phyloP scores from a whole-genome alignment of 1,140 invertebrate genomes.

The Neodiprion lecontei region DNA sequence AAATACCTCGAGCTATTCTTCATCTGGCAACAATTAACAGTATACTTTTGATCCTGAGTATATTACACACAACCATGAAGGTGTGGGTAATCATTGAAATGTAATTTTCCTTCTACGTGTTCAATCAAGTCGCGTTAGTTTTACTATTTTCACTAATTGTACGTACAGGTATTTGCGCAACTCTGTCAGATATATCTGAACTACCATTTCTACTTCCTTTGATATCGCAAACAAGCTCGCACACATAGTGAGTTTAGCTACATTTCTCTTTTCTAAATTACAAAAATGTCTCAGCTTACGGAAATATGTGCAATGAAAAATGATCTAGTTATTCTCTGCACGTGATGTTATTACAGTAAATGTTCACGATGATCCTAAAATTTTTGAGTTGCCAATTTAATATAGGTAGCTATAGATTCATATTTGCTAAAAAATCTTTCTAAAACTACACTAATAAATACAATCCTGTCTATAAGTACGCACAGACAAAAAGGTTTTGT shows the following conservation, averaged over 20 bases:
- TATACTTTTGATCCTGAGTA: background rate
- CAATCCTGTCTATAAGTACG: conserved; percentile 59
- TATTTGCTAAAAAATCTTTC: conserved; percentile 31
- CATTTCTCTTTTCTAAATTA: background rate
- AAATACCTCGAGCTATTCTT: background rate
- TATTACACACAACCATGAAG: background rate
- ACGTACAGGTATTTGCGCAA: background rate
- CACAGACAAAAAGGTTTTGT: conserved; percentile 31
- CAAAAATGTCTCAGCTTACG: background rate
- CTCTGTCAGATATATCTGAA: background rate
- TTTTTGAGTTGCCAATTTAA: conserved; percentile 54
- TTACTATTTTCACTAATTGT: background rate
- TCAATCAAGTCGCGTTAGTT: background rate
- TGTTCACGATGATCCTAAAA: conserved; percentile 53
- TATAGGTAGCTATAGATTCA: conserved; percentile 33
- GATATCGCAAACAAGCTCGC: background rate
- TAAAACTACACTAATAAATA: conserved; percentile 51
- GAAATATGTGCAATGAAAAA: background rate
- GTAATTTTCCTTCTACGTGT: background rate
- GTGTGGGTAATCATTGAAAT: background rate
- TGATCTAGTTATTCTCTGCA: background rate
- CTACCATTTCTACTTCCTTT: background rate
- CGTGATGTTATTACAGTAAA: conserved; percentile 39
- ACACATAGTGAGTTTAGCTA: background rate
- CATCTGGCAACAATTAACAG: background rate